Percentiles rank a stretch among this genome's conserved stretches.
phyloP scores from a whole-genome alignment of 2,888 invertebrate genomes.

The Harpagoxenus sublaevis region DNA sequence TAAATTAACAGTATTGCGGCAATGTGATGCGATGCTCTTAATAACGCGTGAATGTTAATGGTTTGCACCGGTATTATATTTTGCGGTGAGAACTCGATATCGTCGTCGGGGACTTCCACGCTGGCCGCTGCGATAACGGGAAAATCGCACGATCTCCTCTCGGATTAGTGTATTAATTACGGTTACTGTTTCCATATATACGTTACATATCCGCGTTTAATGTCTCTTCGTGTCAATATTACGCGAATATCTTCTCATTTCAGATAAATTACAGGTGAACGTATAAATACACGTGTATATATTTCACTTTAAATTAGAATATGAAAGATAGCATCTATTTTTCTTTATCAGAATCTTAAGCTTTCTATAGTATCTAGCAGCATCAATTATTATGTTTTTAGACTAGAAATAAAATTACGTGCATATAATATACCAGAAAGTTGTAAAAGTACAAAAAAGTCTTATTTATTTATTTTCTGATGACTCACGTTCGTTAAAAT shows the following conservation, averaged over 20 bases:
- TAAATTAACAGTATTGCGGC: neutral
- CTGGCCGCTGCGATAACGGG: slow-evolving; percentile 47
- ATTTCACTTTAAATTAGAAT: neutral
- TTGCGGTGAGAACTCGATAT: slow-evolving; percentile 40
- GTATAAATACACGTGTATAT: neutral
- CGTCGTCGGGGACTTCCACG: slow-evolving; percentile 38
- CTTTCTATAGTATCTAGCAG: neutral
- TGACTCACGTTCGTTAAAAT: neutral
- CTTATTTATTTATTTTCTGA: neutral
- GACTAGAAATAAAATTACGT: neutral
- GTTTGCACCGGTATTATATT: slow-evolving; percentile 28
- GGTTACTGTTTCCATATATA: slow-evolving; percentile 41
- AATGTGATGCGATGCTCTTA: slow-evolving; percentile 40
- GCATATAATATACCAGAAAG: neutral
- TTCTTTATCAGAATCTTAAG: neutral
- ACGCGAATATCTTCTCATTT: slow-evolving; percentile 17
- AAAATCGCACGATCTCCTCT: slow-evolving; percentile 52
- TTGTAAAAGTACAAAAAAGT: neutral
- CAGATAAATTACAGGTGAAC: slow-evolving; percentile 10
- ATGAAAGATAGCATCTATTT: neutral
- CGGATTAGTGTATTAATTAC: slow-evolving; percentile 57
- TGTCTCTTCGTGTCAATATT: slow-evolving; percentile 38
- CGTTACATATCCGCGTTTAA: slow-evolving; percentile 10
- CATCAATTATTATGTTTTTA: neutral
- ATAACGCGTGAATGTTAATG: slow-evolving; percentile 48